These are phyloP conservation scores for Agelastica alni DNA, from an alignment of 2,888 invertebrate genomes.

Conservation along the genomic window DNA sequence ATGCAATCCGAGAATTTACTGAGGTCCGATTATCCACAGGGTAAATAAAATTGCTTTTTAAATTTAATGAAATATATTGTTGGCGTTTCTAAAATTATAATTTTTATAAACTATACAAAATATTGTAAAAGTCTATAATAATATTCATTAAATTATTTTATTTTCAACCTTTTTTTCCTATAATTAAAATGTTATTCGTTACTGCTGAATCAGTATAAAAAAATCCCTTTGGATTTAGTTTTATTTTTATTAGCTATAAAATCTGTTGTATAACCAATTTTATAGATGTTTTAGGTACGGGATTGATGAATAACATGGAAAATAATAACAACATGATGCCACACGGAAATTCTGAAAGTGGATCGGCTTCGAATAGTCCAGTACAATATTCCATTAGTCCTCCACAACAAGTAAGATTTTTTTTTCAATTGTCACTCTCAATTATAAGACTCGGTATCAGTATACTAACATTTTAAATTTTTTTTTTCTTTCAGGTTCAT, in stretches of 20 bases:
- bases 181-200: no score
- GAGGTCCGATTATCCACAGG: conserved; percentile 76
- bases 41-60: conserved; percentile 45
- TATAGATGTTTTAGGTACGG: conserved; percentile 56
- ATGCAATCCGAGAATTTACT: conserved; percentile 88
- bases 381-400: conserved; percentile 57
- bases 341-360: conserved; percentile 55
- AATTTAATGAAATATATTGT: not conserved
- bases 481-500: conserved; percentile 47
- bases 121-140: no score
- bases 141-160: no score
- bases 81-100: no score
- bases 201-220: no score
- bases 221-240: no score
- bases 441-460: not conserved
- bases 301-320: conserved; percentile 53
- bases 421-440: not conserved
- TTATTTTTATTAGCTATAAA: not conserved
- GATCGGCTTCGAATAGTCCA: conserved; percentile 59
- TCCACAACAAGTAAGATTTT: conserved; percentile 48
- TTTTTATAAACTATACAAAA: no score
- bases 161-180: no score
- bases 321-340: conserved; percentile 58
- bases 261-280: not conserved
- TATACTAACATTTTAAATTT: no score